Base-by-base conservation (phyloP, 1,140 invertebrate genomes). In the Triops cancriformis region DNA sequence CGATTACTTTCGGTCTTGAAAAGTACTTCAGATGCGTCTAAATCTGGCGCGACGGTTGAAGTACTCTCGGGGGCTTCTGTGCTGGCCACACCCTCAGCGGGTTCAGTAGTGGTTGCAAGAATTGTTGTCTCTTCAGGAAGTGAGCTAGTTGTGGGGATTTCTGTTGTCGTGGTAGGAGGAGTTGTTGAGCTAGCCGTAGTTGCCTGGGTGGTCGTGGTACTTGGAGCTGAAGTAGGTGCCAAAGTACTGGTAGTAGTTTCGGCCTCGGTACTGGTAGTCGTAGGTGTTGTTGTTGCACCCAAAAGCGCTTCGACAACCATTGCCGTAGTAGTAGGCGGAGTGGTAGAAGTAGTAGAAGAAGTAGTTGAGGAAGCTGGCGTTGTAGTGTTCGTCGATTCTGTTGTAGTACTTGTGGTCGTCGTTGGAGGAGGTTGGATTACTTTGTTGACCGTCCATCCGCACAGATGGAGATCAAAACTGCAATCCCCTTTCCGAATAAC, bases 381-480 rank as follows among this genome's bases (percentile, higher is more conserved):
- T 10, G 72, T 26, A 18, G 77, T 43, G 9, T 28, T 74, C 0
- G 77, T 1, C 10, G 51, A 7, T 26, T 18, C 37, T 73, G 72
- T 77, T 18, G 77, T 78, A 73, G 72, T 77, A 41, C 64, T 23
- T n/a, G 72, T 12, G 5, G 76, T 77, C 26, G 64, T 73, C 14
- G 45, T 27, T 26, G 26, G 9, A 18, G 31, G 31, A n/a, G 23
- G 5, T 14, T 37, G 45, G 73, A 73, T 18, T 31, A 73, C 26
- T 77, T 42, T 18, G 42, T 78, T 72, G 28, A 78, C 77, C n/a
- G 23, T 78, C 77, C 77, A 78, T 18, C 51, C 74, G 26, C 77
- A 78, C n/a, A 78, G 43, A 43, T 73, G 73, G 1, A 42, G 26
- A 43, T 78, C 77, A 43, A 78, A 78, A n/a, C 73, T 73, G 72